phyloP scores from a whole-genome alignment of 2,113 vertebrate genomes.

The Oreamnos americanus region DNA sequence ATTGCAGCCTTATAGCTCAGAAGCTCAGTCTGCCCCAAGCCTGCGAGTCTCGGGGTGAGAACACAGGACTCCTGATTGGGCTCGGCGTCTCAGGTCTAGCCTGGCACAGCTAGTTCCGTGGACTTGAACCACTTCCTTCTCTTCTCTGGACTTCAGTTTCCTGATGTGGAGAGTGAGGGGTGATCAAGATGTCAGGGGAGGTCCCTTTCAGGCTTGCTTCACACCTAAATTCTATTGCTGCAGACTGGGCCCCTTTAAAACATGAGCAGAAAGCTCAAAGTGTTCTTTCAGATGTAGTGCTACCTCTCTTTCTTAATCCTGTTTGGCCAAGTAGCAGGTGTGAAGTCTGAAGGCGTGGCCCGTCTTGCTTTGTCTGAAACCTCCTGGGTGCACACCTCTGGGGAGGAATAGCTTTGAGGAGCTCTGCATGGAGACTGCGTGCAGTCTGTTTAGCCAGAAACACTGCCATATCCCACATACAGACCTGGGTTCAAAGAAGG shows the following conservation, averaged over 20 bases:
- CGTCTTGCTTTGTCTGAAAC: neutral
- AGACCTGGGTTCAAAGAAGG: neutral
- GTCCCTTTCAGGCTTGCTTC: neutral
- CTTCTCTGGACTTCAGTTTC: neutral
- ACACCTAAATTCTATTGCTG: neutral
- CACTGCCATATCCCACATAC: fast-evolving
- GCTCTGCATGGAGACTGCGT: neutral
- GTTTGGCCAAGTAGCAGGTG: too few relatives aligned
- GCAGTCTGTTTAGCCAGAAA: neutral
- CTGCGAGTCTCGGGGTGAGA: neutral
- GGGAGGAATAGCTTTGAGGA: neutral
- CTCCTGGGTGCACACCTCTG: neutral
- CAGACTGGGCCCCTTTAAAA: neutral
- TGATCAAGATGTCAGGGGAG: neutral
- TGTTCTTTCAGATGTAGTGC: neutral
- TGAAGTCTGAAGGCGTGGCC: neutral
- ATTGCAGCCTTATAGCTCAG: neutral
- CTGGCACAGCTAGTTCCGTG: neutral
- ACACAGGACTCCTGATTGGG: fast-evolving
- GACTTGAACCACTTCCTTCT: neutral
- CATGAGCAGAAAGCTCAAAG: neutral
- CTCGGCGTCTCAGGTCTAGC: neutral
- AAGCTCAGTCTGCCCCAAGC: neutral
- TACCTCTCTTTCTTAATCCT: neutral
- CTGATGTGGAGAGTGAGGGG: neutral